phyloP scores from a whole-genome alignment of 2,888 invertebrate species.

The Mythimna lalbum region DNA sequence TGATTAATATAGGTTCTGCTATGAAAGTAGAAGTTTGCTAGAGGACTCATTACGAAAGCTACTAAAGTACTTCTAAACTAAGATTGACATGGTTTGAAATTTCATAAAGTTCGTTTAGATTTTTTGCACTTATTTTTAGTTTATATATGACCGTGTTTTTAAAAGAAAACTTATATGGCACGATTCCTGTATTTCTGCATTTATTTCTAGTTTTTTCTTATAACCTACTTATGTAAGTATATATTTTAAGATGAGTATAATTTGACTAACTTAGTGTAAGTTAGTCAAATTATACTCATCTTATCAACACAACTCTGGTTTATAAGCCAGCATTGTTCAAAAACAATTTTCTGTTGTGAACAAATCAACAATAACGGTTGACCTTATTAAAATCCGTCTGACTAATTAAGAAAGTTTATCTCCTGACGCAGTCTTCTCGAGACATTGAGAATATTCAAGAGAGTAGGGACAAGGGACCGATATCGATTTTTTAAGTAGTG shows the following conservation, averaged over 20 bases:
- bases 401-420: slow-evolving; percentile 61
- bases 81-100: slow-evolving; percentile 34
- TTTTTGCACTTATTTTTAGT: slow-evolving; percentile 23
- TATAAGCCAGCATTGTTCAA: slow-evolving; percentile 23
- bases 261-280: not conserved
- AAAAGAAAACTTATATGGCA: slow-evolving; percentile 1
- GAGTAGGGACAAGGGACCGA: slow-evolving; percentile 56
- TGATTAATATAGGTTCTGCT: slow-evolving; percentile 17
- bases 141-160: slow-evolving; percentile 5
- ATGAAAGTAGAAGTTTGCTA: slow-evolving; percentile 32
- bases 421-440: slow-evolving; percentile 62
- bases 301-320: slow-evolving; percentile 5
- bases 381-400: slow-evolving; percentile 56
- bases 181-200: not conserved
- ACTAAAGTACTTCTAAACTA: slow-evolving; percentile 44
- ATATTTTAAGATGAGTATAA: not conserved
- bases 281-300: no score
- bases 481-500: slow-evolving; percentile 64
- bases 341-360: slow-evolving; percentile 30
- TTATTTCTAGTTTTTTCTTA: not conserved
- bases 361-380: slow-evolving; percentile 52
- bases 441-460: slow-evolving; percentile 63
- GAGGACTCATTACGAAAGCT: slow-evolving; percentile 25
- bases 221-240: not conserved
- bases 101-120: slow-evolving; percentile 50